Evolutionary conservation across 1,140 invertebrate species (phyloP).

Genomic region (Brachionus calyciflorus): DNA sequence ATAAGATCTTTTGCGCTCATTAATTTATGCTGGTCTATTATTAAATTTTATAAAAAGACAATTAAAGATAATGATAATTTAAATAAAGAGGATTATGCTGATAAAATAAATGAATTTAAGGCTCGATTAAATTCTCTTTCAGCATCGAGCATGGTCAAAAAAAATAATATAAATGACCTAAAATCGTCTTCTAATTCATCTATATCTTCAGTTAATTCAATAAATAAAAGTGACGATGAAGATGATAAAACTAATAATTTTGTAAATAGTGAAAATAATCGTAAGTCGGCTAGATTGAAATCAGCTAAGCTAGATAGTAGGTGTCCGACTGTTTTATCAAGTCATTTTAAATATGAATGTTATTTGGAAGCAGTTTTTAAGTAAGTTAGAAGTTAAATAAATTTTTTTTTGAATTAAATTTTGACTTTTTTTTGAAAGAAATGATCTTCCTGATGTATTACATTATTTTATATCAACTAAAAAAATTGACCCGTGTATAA

Average conservation of each 20-base stretch:
- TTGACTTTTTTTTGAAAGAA: slow-evolving; percentile 26
- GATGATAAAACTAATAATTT: too few relatives aligned
- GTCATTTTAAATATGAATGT: not conserved
- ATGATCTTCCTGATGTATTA: slow-evolving; percentile 56
- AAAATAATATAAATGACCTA: too few relatives aligned
- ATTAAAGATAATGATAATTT: not conserved
- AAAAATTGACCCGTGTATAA: slow-evolving; percentile 50
- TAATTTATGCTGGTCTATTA: slow-evolving; percentile 56
- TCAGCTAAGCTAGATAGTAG: not conserved
- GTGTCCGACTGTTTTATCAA: not conserved
- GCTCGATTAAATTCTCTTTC: not conserved
- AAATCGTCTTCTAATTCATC: slow-evolving; percentile 15
- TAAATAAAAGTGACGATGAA: not conserved
- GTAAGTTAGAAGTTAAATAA: too few relatives aligned
- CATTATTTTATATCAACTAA: slow-evolving; percentile 55
- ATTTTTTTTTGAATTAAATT: too few relatives aligned
- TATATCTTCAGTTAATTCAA: slow-evolving; percentile 14
- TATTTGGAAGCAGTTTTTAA: slow-evolving; percentile 7
- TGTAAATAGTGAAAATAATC: slow-evolving; percentile 26
- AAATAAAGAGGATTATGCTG: not conserved
- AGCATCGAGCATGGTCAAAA: not conserved
- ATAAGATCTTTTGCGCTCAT: slow-evolving; percentile 57
- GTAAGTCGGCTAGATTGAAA: not conserved
- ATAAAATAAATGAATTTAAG: not conserved
- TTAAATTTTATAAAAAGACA: slow-evolving; percentile 57